Conservation (phyloP, 2,797 vertebrate genomes). For the Danio jaintianensis region DNA sequence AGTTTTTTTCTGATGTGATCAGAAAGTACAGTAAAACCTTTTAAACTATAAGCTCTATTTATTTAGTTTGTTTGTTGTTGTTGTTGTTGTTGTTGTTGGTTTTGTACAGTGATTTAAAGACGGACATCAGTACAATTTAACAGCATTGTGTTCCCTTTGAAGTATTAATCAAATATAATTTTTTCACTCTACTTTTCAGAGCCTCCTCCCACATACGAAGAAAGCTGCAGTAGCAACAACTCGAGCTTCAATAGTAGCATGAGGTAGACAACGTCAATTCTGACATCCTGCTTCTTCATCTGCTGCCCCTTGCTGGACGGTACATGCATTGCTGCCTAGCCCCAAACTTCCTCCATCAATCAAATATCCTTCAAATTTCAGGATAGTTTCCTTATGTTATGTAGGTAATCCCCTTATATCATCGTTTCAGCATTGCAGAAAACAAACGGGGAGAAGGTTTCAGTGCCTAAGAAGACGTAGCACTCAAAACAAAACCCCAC, state of each 20-base stretch:
- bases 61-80: too few species aligned
- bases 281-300: slow-evolving; percentile 42
- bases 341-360: slow-evolving; percentile 50
- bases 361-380: slow-evolving; percentile 56
- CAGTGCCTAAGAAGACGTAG: slow-evolving; percentile 68
- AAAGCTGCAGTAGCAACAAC: slow-evolving; percentile 89
- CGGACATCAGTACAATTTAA: too few species aligned
- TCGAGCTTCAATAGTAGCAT: slow-evolving; percentile 78
- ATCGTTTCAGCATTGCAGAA: slow-evolving; percentile 51
- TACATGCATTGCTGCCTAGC: slow-evolving; percentile 54
- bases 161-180: not conserved
- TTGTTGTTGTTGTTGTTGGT: too few species aligned
- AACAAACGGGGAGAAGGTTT: slow-evolving; percentile 51
- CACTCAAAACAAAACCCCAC: slow-evolving; percentile 51
- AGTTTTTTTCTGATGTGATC: too few species aligned
- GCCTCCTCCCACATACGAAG: slow-evolving; percentile 94
- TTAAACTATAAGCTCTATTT: too few species aligned
- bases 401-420: slow-evolving; percentile 50
- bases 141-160: too few species aligned
- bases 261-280: slow-evolving; percentile 64
- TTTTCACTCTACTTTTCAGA: slow-evolving; percentile 77
- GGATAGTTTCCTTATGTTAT: slow-evolving; percentile 60
- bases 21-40: too few species aligned
- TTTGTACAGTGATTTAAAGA: too few species aligned
- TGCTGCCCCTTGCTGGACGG: slow-evolving; percentile 51